These are phyloP conservation scores for Halisarca cf. caerulea DNA, from an alignment of 37 sponge, comb jelly and placozoan genomes.

Conservation along the genomic window DNA sequence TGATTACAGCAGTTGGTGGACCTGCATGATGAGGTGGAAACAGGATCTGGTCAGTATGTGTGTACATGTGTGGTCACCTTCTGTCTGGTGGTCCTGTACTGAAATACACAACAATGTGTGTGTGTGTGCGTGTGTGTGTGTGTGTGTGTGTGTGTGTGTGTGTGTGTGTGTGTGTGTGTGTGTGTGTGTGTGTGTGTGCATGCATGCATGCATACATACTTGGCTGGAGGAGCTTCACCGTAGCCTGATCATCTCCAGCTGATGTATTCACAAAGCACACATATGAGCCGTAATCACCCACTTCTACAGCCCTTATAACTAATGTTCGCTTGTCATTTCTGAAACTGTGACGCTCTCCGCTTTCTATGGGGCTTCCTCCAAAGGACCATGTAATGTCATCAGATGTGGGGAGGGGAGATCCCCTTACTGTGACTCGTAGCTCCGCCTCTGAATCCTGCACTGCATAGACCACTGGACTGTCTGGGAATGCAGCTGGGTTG, in stretches of 20 bases:
- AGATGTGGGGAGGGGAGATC: background rate
- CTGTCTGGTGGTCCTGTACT: no score
- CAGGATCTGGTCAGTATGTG: no score
- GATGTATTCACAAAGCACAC: background rate
- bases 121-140: no score
- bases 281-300: conserved; percentile 2
- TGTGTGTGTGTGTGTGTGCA: background rate
- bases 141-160: no score
- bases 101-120: no score
- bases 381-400: background rate
- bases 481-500: conserved; percentile 11
- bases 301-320: background rate
- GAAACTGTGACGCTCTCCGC: background rate
- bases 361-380: background rate
- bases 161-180: no score
- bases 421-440: background rate
- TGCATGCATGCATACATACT: conserved; percentile 1
- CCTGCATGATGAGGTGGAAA: background rate
- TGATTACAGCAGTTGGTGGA: background rate
- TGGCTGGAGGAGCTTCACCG: background rate
- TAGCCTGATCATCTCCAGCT: background rate
- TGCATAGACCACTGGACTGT: background rate
- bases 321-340: background rate
- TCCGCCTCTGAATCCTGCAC: background rate
- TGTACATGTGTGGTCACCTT: no score